Base-by-base conservation (phyloP, 2,888 invertebrate species). In the Microplitis manilae region DNA sequence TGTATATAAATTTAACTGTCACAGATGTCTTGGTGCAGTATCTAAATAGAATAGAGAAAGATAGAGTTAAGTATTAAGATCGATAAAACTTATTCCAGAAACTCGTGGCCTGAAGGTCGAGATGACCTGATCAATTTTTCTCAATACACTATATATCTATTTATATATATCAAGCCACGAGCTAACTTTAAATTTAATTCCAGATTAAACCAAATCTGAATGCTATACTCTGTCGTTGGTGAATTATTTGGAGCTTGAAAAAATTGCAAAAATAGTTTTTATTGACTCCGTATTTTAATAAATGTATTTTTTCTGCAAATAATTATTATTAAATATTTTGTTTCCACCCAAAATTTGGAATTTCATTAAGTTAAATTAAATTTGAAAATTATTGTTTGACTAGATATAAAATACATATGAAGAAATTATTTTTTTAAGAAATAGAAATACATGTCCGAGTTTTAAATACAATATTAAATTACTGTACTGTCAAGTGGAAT, bases 101-200 rank as follows among this genome's bases (percentile, higher is more conserved):
- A 62, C 69, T 50, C 38, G 60, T 50, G 17, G 39, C 59, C 39
- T 65, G 40, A 61, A 72, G 76, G 72, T 72, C 76, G 72, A 67
- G 67, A 76, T 65, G 76, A 76, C 76, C 76, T 39, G 68, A 72
- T 76, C 72, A 72, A 65, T 72, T 72, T 41, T 13, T 71, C 61
- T 67, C 62, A 15, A 64, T 60, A 72, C 40, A 65, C 65, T 70
- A 59, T 39, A 60, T 70, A 6, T 60, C 5, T 13, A 30, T 60
- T 30, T 39, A 9, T 39, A 1, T 59, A n/a, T 60, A 68, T 39
- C 68, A 59, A 74, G 38, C 59, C 15, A 38, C n/a, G 30, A 17
- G 50, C 73, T 50, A 65, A 67, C 30, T 73, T 67, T 73, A 13
- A 50, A 50, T 74, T 39, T 50, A 50, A 50, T 50, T 50, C 50